phyloP scores from a whole-genome alignment of 2,888 invertebrate species.

The Keiferia lycopersicella region DNA sequence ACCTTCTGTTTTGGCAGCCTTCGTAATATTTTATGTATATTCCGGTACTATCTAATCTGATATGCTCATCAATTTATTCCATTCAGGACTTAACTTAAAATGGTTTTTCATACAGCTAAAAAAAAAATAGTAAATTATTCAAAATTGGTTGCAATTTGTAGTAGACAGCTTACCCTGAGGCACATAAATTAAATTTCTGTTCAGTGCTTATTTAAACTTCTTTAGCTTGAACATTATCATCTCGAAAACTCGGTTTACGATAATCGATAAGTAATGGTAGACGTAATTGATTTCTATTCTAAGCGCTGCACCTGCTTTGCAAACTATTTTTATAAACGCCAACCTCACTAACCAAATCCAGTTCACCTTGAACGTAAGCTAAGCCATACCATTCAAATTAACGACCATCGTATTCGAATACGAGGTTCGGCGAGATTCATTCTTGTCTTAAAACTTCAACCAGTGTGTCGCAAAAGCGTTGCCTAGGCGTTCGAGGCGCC shows the following conservation, averaged over 20 bases:
- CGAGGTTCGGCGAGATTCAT: constrained; percentile 60
- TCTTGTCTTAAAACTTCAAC: constrained; percentile 59
- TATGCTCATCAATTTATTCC: too few species aligned
- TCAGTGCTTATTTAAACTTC: too few species aligned
- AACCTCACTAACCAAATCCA: constrained; percentile 50
- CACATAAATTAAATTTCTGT: too few species aligned
- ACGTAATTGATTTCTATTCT: constrained; percentile 26
- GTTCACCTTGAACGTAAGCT: constrained; percentile 70
- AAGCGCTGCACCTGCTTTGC: constrained; percentile 21
- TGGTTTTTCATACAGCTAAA: too few species aligned
- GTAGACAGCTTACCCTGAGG: too few species aligned
- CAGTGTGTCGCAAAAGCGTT: constrained; percentile 77
- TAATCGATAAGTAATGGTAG: constrained; percentile 29
- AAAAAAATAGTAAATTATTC: too few species aligned
- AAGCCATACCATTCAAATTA: constrained; percentile 50
- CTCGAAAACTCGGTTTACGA: background rate
- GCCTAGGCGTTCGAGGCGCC: constrained; percentile 75
- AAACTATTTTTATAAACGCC: constrained; percentile 24
- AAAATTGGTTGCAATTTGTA: too few species aligned
- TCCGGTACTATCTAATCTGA: too few species aligned
- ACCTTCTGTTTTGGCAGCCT: too few species aligned
- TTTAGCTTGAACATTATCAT: background rate
- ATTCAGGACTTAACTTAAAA: too few species aligned
- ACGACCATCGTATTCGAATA: constrained; percentile 48
- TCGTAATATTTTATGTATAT: too few species aligned